These are phyloP conservation scores for Emydocephalus ijimae DNA, from an alignment of 2,113 vertebrate species.

Conservation along the genomic window DNA sequence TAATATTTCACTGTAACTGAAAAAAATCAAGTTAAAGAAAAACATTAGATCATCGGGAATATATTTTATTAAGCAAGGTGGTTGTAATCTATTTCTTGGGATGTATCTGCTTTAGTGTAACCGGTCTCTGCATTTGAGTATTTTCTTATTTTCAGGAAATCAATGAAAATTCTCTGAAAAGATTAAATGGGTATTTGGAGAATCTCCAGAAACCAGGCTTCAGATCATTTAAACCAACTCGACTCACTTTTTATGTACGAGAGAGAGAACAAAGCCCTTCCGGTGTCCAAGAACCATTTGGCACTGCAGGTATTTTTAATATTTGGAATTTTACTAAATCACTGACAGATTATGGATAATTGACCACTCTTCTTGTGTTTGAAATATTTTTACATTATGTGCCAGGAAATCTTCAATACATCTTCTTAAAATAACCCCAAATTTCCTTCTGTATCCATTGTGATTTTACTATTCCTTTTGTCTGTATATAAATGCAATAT, in stretches of 20 bases:
- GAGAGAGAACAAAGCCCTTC: slow-evolving; percentile 76
- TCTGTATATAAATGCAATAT: neutral
- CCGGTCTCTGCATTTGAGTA: neutral
- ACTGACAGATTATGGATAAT: neutral
- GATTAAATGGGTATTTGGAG: slow-evolving; percentile 91
- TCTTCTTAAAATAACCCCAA: neutral
- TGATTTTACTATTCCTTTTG: neutral
- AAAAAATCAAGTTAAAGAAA: neutral
- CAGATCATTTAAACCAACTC: slow-evolving; percentile 78
- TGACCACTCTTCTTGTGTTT: neutral
- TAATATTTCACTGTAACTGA: neutral
- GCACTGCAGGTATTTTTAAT: slow-evolving; percentile 69
- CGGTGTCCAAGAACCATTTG: slow-evolving; percentile 64
- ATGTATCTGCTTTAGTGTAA: neutral
- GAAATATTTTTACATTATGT: neutral
- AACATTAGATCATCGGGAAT: neutral
- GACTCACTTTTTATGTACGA: slow-evolving; percentile 90
- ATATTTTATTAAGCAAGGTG: neutral
- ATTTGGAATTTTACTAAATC: neutral
- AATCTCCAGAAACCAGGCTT: slow-evolving; percentile 85
- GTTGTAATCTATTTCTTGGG: neutral
- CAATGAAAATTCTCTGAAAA: slow-evolving; percentile 96
- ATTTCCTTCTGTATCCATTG: neutral
- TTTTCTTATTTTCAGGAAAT: slow-evolving; percentile 76
- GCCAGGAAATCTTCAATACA: neutral